These are phyloP conservation scores for Brachionus plicatilis DNA, from an alignment of 1,140 invertebrate genomes.

Conservation along the genomic window DNA sequence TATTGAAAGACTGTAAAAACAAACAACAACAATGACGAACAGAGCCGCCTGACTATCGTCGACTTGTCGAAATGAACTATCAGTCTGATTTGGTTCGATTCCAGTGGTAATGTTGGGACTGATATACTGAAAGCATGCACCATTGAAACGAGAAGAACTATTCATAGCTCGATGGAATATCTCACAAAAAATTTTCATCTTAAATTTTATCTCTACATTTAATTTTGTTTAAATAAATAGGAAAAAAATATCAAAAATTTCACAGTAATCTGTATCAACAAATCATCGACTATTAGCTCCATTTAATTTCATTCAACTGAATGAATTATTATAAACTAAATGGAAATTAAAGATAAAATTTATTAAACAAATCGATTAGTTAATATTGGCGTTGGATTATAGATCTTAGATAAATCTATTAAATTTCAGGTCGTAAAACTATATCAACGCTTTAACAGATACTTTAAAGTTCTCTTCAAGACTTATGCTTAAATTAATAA, in stretches of 20 bases:
- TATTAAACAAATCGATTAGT: neutral
- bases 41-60: neutral
- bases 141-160: neutral
- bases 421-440: neutral
- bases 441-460: neutral
- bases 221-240: neutral
- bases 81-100: neutral
- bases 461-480: neutral
- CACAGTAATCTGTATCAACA: neutral
- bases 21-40: slow-evolving; percentile 23
- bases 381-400: neutral
- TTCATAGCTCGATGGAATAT: slow-evolving; percentile 5
- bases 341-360: neutral
- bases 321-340: neutral
- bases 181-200: slow-evolving; percentile 24
- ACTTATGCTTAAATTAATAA: neutral
- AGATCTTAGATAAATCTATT: neutral
- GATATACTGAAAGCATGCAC: neutral
- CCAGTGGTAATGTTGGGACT: neutral
- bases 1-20: slow-evolving; percentile 37
- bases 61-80: neutral
- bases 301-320: neutral
- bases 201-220: neutral
- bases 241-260: too few species aligned
- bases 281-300: neutral